phyloP scores from a whole-genome alignment of 2,888 invertebrate genomes.

The Caenorhabditis sp. region DNA sequence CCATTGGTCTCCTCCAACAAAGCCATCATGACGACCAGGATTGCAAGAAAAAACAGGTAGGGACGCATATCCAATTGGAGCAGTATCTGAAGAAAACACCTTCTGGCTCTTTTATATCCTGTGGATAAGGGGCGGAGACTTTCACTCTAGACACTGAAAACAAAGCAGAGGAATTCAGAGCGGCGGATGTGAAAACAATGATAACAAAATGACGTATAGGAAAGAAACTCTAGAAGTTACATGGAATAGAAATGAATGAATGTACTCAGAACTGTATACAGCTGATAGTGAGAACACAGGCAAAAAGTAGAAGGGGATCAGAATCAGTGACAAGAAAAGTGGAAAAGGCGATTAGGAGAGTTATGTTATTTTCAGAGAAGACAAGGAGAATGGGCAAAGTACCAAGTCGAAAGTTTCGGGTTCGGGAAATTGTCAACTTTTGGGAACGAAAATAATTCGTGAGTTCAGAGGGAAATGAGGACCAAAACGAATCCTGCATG shows the following conservation, averaged over 20 bases:
- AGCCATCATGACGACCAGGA: not conserved
- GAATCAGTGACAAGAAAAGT: conserved; percentile 11
- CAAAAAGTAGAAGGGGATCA: not conserved
- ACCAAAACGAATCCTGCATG: too few relatives aligned
- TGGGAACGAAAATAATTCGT: not conserved
- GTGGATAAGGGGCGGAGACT: conserved; percentile 8
- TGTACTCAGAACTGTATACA: conserved; percentile 33
- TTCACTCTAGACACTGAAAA: conserved; percentile 9
- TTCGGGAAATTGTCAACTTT: not conserved
- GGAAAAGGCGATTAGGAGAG: conserved; percentile 12
- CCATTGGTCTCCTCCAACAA: conserved; percentile 4
- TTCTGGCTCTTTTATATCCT: not conserved
- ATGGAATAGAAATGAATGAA: not conserved
- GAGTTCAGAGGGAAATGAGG: not conserved
- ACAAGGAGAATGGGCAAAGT: not conserved
- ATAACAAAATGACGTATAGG: conserved; percentile 27
- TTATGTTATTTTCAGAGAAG: conserved; percentile 24
- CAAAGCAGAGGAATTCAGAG: conserved; percentile 17
- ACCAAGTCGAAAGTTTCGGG: conserved; percentile 1
- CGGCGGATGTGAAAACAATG: not conserved
- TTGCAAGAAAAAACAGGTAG: not conserved
- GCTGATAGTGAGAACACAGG: conserved; percentile 15
- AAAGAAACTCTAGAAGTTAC: conserved; percentile 8
- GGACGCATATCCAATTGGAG: conserved; percentile 4
- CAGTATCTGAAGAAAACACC: not conserved